Evolutionary conservation across 1,140 invertebrate species (phyloP).

Genomic region (Heliconius hermathena): DNA sequence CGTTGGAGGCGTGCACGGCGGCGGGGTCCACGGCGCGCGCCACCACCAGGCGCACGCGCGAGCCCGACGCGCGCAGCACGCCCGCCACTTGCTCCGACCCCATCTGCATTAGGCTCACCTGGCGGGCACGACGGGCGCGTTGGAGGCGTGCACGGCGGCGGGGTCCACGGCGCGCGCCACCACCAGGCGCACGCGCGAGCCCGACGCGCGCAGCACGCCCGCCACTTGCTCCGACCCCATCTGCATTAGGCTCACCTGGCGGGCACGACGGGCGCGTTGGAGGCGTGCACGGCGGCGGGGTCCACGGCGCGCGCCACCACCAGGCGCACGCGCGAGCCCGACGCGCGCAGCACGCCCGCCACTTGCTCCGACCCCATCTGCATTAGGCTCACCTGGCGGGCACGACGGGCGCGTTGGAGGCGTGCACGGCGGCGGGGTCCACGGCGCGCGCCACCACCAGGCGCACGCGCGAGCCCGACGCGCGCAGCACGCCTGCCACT

Average conservation of each 20-base stretch:
- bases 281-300: constrained; percentile 84
- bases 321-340: constrained; percentile 94
- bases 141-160: constrained; percentile 83
- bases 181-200: constrained; percentile 94
- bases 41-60: constrained; percentile 95
- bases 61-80: constrained; percentile 96
- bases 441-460: constrained; percentile 95
- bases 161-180: constrained; percentile 95
- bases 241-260: constrained; percentile 93
- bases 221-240: constrained; percentile 99
- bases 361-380: constrained; percentile 99
- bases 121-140: no score
- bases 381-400: constrained; percentile 92
- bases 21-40: constrained; percentile 92
- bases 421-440: constrained; percentile 85
- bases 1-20: constrained; percentile 84
- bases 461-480: constrained; percentile 95
- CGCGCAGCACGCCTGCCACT: constrained; percentile 96
- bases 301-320: constrained; percentile 95
- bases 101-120: constrained; percentile 96
- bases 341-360: constrained; percentile 96
- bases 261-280: no score
- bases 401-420: constrained; percentile 86
- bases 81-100: constrained; percentile 97
- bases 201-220: constrained; percentile 96